phyloP scores from a whole-genome alignment of 2,113 vertebrate genomes.

The Pelodiscus sinensis region DNA sequence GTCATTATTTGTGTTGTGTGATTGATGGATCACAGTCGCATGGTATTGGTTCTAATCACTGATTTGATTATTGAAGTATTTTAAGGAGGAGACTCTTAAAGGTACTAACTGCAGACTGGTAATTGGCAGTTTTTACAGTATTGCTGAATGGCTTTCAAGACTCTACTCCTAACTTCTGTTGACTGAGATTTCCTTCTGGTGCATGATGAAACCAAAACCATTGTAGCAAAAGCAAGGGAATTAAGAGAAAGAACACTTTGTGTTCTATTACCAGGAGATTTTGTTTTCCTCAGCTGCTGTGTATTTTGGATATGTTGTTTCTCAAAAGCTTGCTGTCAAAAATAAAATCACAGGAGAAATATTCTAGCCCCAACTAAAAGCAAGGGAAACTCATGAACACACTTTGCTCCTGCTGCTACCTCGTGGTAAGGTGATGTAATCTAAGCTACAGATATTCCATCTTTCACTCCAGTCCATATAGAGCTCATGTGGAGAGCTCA shows the following conservation, averaged over 20 bases:
- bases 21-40: neutral
- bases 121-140: neutral
- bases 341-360: accelerated
- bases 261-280: neutral
- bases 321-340: neutral
- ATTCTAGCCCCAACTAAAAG: neutral
- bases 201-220: neutral
- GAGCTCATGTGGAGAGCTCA: too few species aligned
- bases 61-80: neutral
- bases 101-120: neutral
- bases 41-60: neutral
- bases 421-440: neutral
- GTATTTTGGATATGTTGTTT: neutral
- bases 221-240: neutral
- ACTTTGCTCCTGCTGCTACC: neutral
- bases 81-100: neutral
- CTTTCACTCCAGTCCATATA: neutral
- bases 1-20: neutral
- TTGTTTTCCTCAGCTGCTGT: neutral
- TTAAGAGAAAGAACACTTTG: neutral
- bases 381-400: neutral
- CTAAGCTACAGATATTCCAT: neutral
- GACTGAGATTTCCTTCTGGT: neutral
- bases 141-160: neutral
- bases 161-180: neutral